Conservation (phyloP, 2,113 vertebrate species). For the Salvelinus alpinus region DNA sequence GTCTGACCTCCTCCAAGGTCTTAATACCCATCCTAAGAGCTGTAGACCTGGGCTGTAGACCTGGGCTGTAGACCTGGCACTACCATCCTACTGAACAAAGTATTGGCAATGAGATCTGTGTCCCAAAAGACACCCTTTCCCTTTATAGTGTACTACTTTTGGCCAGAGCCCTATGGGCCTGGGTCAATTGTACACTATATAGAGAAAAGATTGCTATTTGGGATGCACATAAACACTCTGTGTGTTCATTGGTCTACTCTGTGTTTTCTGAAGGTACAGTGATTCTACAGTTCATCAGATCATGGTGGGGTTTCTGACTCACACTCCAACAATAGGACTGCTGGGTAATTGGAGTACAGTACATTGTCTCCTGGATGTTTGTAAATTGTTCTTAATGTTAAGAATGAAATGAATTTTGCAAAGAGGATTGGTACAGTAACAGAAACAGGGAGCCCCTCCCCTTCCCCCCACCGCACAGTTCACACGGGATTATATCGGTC, state of each 20-base stretch:
- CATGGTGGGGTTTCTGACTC: not conserved
- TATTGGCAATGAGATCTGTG: too few species aligned
- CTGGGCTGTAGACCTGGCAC: too few species aligned
- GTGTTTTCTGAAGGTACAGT: too few species aligned
- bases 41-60: too few species aligned
- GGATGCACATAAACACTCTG: too few species aligned
- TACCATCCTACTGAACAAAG: too few species aligned
- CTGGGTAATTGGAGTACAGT: not conserved
- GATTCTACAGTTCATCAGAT: not conserved
- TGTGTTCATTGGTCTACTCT: too few species aligned
- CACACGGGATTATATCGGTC: constrained; percentile 58
- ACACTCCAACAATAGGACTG: not conserved
- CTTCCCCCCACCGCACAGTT: constrained; percentile 33
- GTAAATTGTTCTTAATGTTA: constrained; percentile 29
- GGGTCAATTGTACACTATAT: too few species aligned
- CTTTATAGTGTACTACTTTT: too few species aligned
- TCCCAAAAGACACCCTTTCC: too few species aligned
- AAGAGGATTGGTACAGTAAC: constrained; percentile 61
- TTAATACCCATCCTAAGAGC: constrained; percentile 27
- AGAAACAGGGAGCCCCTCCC: constrained; percentile 31
- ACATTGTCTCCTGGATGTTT: constrained; percentile 11
- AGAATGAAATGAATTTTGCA: constrained; percentile 54
- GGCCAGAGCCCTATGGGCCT: too few species aligned
- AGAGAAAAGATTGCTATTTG: too few species aligned
- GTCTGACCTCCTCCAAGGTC: constrained; percentile 36